Conservation (phyloP, 2,113 vertebrate species). For the Oreochromis niloticus region DNA sequence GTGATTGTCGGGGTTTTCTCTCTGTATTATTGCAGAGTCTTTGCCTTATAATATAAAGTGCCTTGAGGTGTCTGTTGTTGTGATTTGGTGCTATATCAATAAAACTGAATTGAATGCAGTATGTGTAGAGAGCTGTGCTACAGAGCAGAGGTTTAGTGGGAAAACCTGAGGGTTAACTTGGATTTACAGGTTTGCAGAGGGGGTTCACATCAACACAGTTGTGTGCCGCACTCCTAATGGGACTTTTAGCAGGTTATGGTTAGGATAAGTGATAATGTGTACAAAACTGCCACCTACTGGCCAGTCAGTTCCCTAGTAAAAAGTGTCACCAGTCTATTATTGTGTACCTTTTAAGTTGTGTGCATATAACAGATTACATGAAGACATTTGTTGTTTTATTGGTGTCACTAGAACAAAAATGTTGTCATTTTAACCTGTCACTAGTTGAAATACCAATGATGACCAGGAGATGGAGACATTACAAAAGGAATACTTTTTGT, state of each 20-base stretch:
- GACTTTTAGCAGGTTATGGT: not conserved
- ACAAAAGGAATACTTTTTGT: not conserved
- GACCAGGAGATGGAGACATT: conserved; percentile 48
- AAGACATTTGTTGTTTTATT: not conserved
- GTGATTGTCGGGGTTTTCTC: not conserved
- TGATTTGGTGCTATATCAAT: not conserved
- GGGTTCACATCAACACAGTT: not conserved
- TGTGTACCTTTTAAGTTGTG: not conserved
- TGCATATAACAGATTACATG: not conserved
- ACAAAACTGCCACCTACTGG: not conserved
- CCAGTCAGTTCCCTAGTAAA: not conserved
- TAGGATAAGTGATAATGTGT: not conserved
- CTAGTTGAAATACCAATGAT: not conserved
- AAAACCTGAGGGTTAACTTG: not conserved
- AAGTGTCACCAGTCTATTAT: not conserved
- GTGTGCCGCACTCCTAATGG: not conserved
- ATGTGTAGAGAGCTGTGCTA: not conserved
- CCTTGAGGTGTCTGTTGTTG: not conserved
- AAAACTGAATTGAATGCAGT: not conserved
- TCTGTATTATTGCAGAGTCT: not conserved
- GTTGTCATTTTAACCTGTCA: too few species aligned
- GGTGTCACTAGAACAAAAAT: not conserved
- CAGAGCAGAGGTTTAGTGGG: not conserved
- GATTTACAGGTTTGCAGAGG: not conserved
- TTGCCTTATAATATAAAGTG: not conserved